These are phyloP conservation scores for Smutsia temminckii DNA, from an alignment of 2,797 vertebrate genomes.

Conservation along the genomic window DNA sequence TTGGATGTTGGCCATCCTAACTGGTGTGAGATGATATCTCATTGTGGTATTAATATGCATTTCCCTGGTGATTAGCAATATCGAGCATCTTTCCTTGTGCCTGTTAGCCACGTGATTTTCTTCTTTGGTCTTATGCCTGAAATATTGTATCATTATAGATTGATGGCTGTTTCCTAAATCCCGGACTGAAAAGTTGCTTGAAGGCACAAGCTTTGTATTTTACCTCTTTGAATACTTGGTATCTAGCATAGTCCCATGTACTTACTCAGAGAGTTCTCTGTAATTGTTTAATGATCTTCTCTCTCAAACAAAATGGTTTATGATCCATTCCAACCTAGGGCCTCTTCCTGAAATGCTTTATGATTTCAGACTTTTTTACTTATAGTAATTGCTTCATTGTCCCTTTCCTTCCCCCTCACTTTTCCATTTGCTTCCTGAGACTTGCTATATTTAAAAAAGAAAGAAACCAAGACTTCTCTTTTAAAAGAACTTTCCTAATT, in stretches of 20 bases:
- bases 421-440: neutral
- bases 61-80: no score
- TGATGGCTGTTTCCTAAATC: neutral
- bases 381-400: neutral
- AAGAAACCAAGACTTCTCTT: neutral
- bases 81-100: no score
- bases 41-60: no score
- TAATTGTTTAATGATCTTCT: neutral
- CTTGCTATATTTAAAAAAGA: neutral
- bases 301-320: neutral
- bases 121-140: neutral
- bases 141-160: neutral
- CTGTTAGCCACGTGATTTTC: no score
- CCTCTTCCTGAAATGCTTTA: neutral
- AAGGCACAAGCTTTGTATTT: neutral
- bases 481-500: neutral
- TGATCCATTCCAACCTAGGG: neutral
- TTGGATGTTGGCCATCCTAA: no score
- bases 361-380: no score
- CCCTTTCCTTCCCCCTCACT: neutral
- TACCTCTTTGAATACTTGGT: neutral
- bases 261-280: neutral
- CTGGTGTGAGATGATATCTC: no score
- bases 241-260: neutral
- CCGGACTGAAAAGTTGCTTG: neutral